Conservation (phyloP, 2,888 invertebrate species). For the Eilema griseolum region DNA sequence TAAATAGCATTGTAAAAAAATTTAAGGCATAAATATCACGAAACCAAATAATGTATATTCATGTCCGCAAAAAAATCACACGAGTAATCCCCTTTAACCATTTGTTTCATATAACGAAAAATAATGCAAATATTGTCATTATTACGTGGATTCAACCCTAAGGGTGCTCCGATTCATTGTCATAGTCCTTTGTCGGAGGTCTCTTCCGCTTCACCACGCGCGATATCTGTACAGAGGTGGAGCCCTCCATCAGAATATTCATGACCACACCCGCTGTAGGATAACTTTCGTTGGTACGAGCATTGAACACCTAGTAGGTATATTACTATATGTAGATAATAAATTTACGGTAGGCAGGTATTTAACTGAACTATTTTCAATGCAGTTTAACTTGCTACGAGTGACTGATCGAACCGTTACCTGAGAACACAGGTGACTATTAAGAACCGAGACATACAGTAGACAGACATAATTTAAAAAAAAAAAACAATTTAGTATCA, state of each 20-base stretch:
- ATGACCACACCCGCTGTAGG: constrained; percentile 61
- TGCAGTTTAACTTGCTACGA: background rate
- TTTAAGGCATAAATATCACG: constrained; percentile 26
- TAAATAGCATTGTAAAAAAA: constrained; percentile 18
- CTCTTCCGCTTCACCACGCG: constrained; percentile 82
- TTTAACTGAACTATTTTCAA: background rate
- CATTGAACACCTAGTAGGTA: background rate
- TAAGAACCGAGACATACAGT: no score
- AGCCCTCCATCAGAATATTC: constrained; percentile 69
- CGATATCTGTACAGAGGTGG: constrained; percentile 72
- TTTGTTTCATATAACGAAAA: constrained; percentile 46
- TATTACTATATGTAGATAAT: background rate
- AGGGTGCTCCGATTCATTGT: constrained; percentile 69
- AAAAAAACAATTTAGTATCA: no score
- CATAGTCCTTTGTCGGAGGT: constrained; percentile 82
- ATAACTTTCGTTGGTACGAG: constrained; percentile 53
- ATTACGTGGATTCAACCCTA: constrained; percentile 65
- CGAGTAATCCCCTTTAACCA: constrained; percentile 52
- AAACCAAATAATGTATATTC: constrained; percentile 29
- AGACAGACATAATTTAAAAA: no score
- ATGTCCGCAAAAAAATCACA: constrained; percentile 45
- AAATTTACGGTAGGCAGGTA: background rate
- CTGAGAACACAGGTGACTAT: no score
- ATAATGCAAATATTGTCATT: constrained; percentile 59
- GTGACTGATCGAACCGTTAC: no score